Conservation (phyloP, 1,140 invertebrate genomes). For the Drosophila sulfurigaster region DNA sequence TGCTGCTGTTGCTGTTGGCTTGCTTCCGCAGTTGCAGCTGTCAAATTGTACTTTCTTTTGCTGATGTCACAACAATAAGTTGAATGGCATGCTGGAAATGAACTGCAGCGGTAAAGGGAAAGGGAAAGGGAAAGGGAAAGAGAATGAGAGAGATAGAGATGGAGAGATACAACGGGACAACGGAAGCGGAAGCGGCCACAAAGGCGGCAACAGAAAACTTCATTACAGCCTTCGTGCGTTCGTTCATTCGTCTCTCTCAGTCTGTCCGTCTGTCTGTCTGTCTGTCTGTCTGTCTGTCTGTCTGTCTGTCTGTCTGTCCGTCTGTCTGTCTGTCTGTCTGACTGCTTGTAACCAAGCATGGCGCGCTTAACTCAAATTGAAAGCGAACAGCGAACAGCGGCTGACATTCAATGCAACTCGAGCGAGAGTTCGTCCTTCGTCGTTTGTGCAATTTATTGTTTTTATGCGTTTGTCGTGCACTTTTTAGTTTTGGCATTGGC, state of each 20-base stretch:
- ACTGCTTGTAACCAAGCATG: conserved; percentile 51
- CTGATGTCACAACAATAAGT: conserved; percentile 31
- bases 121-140: not conserved
- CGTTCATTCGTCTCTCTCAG: not conserved
- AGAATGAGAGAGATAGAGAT: too few species aligned
- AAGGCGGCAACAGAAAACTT: conserved; percentile 65
- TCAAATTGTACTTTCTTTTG: conserved; percentile 69
- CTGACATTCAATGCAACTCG: conserved; percentile 39
- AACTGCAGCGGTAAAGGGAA: not conserved
- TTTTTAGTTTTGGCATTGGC: conserved; percentile 79
- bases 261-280: too few species aligned
- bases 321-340: conserved; percentile 13
- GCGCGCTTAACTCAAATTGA: conserved; percentile 71
- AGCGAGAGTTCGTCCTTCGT: conserved; percentile 9
- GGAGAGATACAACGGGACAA: not conserved
- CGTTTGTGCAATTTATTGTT: conserved; percentile 81
- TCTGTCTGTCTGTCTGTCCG: conserved; percentile 3
- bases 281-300: not conserved
- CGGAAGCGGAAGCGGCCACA: conserved; percentile 48
- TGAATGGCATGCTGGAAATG: not conserved
- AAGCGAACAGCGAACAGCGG: conserved; percentile 36
- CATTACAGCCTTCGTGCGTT: conserved; percentile 54
- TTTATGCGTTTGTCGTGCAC: conserved; percentile 82
- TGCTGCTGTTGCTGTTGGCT: conserved; percentile 24
- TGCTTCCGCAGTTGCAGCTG: conserved; percentile 66